Evolutionary conservation across 2,113 vertebrate species (phyloP).

Genomic region (Coreoperca whiteheadi): DNA sequence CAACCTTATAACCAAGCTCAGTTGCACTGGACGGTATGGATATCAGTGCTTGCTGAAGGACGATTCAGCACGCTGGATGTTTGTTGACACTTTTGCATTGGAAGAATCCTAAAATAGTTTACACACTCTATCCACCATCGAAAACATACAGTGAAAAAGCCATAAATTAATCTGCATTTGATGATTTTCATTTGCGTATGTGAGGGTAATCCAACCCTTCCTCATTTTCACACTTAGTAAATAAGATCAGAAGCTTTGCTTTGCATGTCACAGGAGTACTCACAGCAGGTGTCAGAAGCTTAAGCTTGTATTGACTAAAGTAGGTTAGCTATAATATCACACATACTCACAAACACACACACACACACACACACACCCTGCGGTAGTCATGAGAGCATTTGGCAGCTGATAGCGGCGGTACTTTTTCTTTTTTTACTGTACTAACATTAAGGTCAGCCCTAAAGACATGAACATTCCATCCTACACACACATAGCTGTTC

Average conservation of each 20-base stretch:
- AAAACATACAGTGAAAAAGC: constrained; percentile 27
- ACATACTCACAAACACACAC: constrained; percentile 55
- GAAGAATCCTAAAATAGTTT: constrained; percentile 26
- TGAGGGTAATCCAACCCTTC: constrained; percentile 57
- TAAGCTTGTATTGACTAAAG: constrained; percentile 72
- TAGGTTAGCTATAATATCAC: constrained; percentile 75
- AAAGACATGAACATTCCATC: constrained; percentile 81
- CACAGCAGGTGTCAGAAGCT: constrained; percentile 71
- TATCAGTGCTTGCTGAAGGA: not conserved
- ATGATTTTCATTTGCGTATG: constrained; percentile 17
- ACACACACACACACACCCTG: constrained; percentile 62
- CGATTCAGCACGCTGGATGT: not conserved
- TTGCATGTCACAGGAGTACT: constrained; percentile 64
- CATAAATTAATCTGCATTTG: constrained; percentile 49
- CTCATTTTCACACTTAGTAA: constrained; percentile 63
- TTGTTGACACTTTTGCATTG: not conserved
- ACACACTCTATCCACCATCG: not conserved
- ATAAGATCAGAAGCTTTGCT: constrained; percentile 70
- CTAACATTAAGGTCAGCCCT: constrained; percentile 83
- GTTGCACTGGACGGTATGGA: not conserved
- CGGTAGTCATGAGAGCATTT: constrained; percentile 74
- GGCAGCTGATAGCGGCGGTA: constrained; percentile 69
- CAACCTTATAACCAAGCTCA: not conserved
- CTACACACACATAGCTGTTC: constrained; percentile 53
- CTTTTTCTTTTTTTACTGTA: constrained; percentile 61